Percentiles rank a stretch among this genome's conserved stretches.
These are phyloP conservation scores for Gallinago solitaria DNA, from an alignment of 2,797 vertebrate genomes.

Conservation along the genomic window DNA sequence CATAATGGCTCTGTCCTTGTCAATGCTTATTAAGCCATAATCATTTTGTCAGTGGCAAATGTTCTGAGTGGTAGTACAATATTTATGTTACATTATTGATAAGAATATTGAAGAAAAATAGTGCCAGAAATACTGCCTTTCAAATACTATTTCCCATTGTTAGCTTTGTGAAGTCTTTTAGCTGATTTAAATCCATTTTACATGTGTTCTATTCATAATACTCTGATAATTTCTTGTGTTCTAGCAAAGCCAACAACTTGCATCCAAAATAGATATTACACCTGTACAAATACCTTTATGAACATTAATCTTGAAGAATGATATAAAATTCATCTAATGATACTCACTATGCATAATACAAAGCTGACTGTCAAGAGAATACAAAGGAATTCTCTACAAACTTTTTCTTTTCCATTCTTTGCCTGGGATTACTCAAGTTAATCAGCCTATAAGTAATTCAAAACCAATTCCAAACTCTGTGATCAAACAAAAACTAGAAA, in stretches of 20 bases:
- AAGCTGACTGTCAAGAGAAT: not conserved
- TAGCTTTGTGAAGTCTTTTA: not conserved
- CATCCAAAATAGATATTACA: not conserved
- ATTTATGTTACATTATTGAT: slow-evolving; percentile 50
- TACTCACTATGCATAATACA: not conserved
- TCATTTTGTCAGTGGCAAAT: slow-evolving; percentile 16
- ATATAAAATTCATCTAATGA: not conserved
- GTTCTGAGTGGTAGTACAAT: not conserved
- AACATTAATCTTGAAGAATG: not conserved
- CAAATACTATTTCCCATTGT: not conserved
- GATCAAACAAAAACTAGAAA: not conserved
- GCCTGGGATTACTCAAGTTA: not conserved
- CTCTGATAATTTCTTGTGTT: not conserved
- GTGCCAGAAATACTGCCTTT: not conserved
- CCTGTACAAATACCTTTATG: not conserved
- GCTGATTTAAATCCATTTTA: not conserved
- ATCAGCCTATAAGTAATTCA: not conserved
- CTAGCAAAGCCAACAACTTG: not conserved
- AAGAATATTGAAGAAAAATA: not conserved
- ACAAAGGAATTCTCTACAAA: not conserved
- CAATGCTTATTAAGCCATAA: slow-evolving; percentile 23
- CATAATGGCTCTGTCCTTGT: slow-evolving; percentile 28
- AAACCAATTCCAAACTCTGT: not conserved
- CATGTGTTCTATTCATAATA: not conserved
- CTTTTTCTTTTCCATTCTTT: not conserved